Percentiles rank a stretch among this genome's conserved stretches.
These are phyloP conservation scores for Drosophila serrata DNA, from an alignment of 1,140 invertebrate genomes.

Conservation along the genomic window DNA sequence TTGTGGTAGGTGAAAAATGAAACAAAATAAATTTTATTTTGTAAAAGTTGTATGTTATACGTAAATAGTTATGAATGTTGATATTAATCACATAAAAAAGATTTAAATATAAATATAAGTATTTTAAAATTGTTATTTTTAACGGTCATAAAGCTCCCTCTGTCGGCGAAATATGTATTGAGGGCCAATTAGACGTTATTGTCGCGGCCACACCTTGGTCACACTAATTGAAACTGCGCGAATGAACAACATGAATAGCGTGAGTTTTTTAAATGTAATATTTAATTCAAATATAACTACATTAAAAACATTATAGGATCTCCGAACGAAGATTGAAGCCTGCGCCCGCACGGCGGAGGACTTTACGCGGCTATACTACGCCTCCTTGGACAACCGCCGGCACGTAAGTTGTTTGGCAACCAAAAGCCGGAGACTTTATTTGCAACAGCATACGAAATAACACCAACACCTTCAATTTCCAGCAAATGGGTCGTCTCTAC, in stretches of 20 bases:
- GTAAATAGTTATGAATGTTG: no score
- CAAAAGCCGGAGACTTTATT: not conserved
- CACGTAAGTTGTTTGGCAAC: constrained; percentile 87
- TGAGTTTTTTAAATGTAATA: constrained; percentile 1
- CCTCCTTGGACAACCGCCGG: constrained; percentile 92
- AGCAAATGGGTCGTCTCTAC: constrained; percentile 92
- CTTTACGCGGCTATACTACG: constrained; percentile 93
- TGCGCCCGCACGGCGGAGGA: constrained; percentile 92
- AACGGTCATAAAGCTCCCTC: not conserved
- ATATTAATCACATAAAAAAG: no score
- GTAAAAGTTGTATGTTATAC: no score
- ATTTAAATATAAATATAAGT: no score
- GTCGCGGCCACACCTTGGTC: constrained; percentile 2
- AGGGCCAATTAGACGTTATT: not conserved
- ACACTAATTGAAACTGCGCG: not conserved
- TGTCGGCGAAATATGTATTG: not conserved
- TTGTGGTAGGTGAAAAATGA: no score
- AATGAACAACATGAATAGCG: constrained; percentile 21
- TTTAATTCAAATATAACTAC: not conserved
- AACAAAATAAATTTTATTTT: no score
- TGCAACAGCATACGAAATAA: constrained; percentile 23
- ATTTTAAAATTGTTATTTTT: no score
- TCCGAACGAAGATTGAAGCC: constrained; percentile 88
- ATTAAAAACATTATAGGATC: constrained; percentile 36
- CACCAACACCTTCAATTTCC: constrained; percentile 6